Conservation (phyloP, 2,888 invertebrate species). For the Arge pagana region DNA sequence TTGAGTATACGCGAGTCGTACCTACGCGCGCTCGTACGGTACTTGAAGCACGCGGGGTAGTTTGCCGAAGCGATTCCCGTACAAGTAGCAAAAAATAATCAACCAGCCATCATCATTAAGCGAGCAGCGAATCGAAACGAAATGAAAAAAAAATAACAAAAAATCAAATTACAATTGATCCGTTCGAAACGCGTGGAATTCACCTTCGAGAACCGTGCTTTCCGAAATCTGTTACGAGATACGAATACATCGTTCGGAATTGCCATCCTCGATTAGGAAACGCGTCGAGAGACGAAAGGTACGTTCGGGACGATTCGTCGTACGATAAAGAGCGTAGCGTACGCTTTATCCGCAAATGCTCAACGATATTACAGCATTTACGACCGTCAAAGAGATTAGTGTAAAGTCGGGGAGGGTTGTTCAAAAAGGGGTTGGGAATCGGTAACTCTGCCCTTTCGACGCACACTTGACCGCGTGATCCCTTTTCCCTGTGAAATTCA, state of each 20-base stretch:
- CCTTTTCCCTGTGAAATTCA: no score
- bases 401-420: constrained; percentile 27
- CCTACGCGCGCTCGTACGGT: constrained; percentile 26
- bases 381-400: constrained; percentile 58
- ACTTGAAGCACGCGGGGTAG: no score
- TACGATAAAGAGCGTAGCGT: constrained; percentile 46
- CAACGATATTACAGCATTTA: constrained; percentile 59
- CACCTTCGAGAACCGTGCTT: background rate
- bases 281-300: constrained; percentile 19
- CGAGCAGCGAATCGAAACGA: no score
- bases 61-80: constrained; percentile 4
- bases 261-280: constrained; percentile 26
- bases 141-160: no score
- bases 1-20: no score
- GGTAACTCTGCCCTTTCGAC: no score
- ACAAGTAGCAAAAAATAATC: background rate
- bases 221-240: background rate
- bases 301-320: constrained; percentile 28
- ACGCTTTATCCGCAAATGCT: constrained; percentile 57
- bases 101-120: no score
- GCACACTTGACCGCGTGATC: no score
- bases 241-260: background rate
- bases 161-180: background rate
- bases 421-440: constrained; percentile 2
- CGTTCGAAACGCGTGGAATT: background rate